These are phyloP conservation scores for Platyrinchus mystaceus DNA, from an alignment of 2,797 vertebrate genomes.

Conservation along the genomic window DNA sequence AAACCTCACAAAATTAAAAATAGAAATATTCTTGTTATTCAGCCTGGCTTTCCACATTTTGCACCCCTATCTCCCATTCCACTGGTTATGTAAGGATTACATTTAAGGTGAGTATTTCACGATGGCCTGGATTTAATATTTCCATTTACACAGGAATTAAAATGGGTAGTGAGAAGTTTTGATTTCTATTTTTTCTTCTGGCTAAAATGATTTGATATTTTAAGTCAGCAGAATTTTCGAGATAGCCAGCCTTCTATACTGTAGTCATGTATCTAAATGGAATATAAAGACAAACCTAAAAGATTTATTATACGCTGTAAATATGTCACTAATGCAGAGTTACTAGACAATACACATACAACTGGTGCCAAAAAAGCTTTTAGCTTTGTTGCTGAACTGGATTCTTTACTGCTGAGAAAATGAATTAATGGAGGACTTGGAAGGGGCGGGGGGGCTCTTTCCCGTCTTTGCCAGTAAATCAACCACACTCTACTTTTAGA, in stretches of 20 bases:
- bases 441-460: slow-evolving; percentile 70
- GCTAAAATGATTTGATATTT: slow-evolving; percentile 74
- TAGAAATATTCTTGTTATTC: neutral
- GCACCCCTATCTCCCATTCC: neutral
- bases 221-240: slow-evolving; percentile 79
- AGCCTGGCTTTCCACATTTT: neutral
- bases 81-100: neutral
- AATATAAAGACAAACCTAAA: slow-evolving; percentile 80
- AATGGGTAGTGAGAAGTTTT: slow-evolving; percentile 57
- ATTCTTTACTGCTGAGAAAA: slow-evolving; percentile 86
- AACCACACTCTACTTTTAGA: slow-evolving; percentile 73
- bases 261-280: slow-evolving; percentile 78
- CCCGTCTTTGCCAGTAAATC: slow-evolving; percentile 80
- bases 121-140: slow-evolving; percentile 29
- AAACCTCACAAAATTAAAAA: slow-evolving; percentile 15
- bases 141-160: slow-evolving; percentile 71
- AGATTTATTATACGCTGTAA: slow-evolving; percentile 82
- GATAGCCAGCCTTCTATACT: slow-evolving; percentile 67
- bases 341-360: slow-evolving; percentile 82
- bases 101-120: slow-evolving; percentile 5
- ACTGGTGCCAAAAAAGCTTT: slow-evolving; percentile 86
- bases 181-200: slow-evolving; percentile 71
- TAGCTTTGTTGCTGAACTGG: slow-evolving; percentile 84
- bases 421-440: slow-evolving; percentile 82
- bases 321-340: slow-evolving; percentile 84